Evolutionary conservation across 2,888 invertebrate genomes (phyloP).

Genomic region (Apocheima hispidaria): DNA sequence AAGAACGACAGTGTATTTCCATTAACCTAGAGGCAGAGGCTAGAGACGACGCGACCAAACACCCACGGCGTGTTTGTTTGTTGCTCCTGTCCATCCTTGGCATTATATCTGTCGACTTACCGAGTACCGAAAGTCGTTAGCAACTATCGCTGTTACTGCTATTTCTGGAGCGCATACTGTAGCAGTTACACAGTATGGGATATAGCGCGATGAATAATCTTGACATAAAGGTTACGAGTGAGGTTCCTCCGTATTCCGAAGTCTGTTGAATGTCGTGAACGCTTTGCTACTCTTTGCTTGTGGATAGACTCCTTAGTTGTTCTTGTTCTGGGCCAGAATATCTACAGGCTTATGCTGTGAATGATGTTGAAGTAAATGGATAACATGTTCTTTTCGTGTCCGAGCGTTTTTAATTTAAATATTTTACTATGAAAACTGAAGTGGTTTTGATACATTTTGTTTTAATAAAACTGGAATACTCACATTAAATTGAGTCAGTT

Average conservation of each 20-base stretch:
- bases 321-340: too few species aligned
- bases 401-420: too few species aligned
- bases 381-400: too few species aligned
- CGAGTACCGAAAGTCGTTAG: conserved; percentile 24
- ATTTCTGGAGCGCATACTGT: conserved; percentile 16
- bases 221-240: neutral
- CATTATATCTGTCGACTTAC: conserved; percentile 16
- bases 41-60: conserved; percentile 39
- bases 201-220: neutral
- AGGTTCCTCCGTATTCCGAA: neutral
- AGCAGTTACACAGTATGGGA: neutral
- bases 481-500: too few species aligned
- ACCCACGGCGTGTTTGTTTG: conserved; percentile 44
- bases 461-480: too few species aligned
- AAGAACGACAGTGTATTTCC: conserved; percentile 50
- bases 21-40: conserved; percentile 37
- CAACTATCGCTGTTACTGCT: conserved; percentile 12
- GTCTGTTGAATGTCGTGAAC: too few species aligned
- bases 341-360: too few species aligned
- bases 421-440: too few species aligned
- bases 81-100: conserved; percentile 38
- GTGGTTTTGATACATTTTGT: too few species aligned
- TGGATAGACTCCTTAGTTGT: too few species aligned
- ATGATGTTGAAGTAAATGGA: too few species aligned
- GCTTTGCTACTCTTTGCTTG: too few species aligned